Evolutionary conservation across 2,113 vertebrate genomes (phyloP), one percentile per base, ranked within the genome.

Genomic region (Capricornis sumatraensis): DNA sequence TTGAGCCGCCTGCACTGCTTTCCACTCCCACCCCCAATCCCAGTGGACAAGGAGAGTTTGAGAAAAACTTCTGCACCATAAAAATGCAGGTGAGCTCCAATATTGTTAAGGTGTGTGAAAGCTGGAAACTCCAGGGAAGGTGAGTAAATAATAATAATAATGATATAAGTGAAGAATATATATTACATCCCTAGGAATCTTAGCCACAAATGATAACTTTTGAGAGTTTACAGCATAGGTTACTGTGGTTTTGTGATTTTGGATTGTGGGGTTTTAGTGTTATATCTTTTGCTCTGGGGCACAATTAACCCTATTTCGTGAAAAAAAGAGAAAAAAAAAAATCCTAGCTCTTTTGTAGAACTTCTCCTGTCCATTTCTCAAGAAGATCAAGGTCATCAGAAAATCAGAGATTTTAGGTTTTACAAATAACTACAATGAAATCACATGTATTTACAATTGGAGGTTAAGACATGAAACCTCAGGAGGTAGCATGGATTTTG

Each of bases 381-480:
- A 52, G 43, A 96, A 98, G 93, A 82, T 97, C 0, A 67, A 98
- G 96, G 97, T 98, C 97, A 97, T 97, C 92, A 76, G 96, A 97
- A 96, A 98, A 98, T 98, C 98, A 97, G 86, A 55, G 96, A 76
- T 96, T 98, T 97, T 89, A 93, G 84, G 97, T 96, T 97, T 98
- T 97, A 95, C 55, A 98, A 96, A 97, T 55, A 96, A 88, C 64
- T 98, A 94, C 79, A 79, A 78, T 96, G 96, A 98, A 98, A 96
- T 9, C 85, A 58, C 45, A 67, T 43, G 60, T 87, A 96, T 97
- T 96, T 97, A 91, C 36, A 95, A 67, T 30, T 79, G 89, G 60
- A 97, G 92, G 95, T 98, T 98, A 98, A 98, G 98, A 97, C 74
- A 95, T 96, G 97, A 98, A 97, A 95, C 85, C 98, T 96, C 81